Percentiles rank a stretch among this genome's conserved stretches.
These are phyloP conservation scores for Drosophila merina DNA, from an alignment of 2,888 invertebrate genomes.

Conservation along the genomic window DNA sequence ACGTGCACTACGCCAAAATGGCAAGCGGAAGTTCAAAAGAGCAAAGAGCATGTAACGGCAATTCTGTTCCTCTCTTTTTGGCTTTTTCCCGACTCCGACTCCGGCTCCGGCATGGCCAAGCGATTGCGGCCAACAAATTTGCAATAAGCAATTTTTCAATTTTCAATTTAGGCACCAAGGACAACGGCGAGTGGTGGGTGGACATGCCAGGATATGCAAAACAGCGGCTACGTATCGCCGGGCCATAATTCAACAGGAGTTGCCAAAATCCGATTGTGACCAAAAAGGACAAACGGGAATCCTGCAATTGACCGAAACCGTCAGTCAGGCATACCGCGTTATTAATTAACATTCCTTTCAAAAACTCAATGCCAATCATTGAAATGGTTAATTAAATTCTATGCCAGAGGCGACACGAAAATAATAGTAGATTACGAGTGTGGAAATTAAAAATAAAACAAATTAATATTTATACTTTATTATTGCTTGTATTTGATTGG, in stretches of 20 bases:
- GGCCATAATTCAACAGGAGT: constrained; percentile 60
- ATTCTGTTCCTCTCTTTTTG: constrained; percentile 12
- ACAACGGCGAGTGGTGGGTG: constrained; percentile 35
- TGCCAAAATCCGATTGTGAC: constrained; percentile 42
- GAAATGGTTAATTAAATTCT: background rate
- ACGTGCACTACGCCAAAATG: constrained; percentile 69
- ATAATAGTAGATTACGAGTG: no score
- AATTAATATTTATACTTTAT: constrained; percentile 3
- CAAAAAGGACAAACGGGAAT: constrained; percentile 57
- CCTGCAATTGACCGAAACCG: constrained; percentile 7
- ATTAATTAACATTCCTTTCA: background rate
- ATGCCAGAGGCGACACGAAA: background rate
- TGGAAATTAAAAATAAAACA: no score
- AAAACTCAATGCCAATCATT: background rate
- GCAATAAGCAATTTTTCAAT: constrained; percentile 79
- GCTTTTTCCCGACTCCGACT: constrained; percentile 6
- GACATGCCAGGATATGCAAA: constrained; percentile 59
- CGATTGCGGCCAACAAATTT: constrained; percentile 76
- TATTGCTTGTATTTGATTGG: constrained; percentile 11
- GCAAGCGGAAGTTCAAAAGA: constrained; percentile 70
- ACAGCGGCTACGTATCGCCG: constrained; percentile 45
- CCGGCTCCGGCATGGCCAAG: constrained; percentile 52
- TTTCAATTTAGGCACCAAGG: constrained; percentile 74
- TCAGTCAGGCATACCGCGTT: constrained; percentile 1
- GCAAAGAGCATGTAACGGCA: constrained; percentile 69